Evolutionary conservation across 2,888 invertebrate species (phyloP), one percentile per base, ranked within the genome.

Genomic region (Cyclophora punctaria): DNA sequence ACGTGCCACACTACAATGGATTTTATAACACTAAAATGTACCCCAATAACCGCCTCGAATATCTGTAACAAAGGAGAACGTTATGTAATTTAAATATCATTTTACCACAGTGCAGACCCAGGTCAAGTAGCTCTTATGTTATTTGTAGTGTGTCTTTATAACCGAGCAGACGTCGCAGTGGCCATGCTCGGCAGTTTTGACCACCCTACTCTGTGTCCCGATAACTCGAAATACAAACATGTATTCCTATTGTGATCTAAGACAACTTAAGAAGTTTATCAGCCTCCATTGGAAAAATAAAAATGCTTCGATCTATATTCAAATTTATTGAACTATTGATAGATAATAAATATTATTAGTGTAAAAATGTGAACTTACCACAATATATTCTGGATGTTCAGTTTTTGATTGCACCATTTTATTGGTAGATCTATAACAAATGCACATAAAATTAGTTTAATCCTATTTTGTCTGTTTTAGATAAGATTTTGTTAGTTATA

Each of bases 111-210:
- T 20, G 20, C 20, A 20, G 20, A 20, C 20, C 20, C 20, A 20
- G 20, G 20, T 20, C 20, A 20, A 20, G 2, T 20, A 20, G 20
- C 20, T 20, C 20, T 20, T 20, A 20, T 20, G 20, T 1, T 20
- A 57, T 45, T 45, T 83, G 83, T 83, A 56, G 83, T 78, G 71
- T 42, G 66, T 73, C 68, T 60, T 63, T 73, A 82, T 83, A 84
- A 83, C 82, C 71, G 67, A 63, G 54, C 50, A 51, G 55, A 55
- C 56, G 59, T 52, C 33, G 33, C 34, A 35, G 34, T 53, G 52
- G 50, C 50, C 47, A 44, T 37, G 43, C 59, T 55, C 66, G 63
- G 78, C 78, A 78, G 78, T 78, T 80, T 61, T 75, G 65, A 73
- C 66, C 69, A 75, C 78, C 5, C 42, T 60, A 3, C 48, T 80